Base-by-base conservation (phyloP, 2,113 vertebrate species). In the Scomber scombrus region DNA sequence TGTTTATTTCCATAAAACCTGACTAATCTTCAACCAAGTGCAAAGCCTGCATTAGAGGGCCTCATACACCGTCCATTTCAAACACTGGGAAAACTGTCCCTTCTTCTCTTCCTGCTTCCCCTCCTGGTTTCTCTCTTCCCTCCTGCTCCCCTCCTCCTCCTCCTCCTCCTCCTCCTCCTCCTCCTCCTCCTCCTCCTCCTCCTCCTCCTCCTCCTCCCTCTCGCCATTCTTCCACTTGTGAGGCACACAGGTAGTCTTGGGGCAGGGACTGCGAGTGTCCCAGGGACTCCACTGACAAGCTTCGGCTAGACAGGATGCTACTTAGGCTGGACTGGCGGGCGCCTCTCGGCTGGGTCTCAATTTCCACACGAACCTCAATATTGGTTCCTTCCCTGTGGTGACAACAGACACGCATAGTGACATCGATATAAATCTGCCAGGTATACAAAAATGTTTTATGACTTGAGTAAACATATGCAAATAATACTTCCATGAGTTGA, bases 321-420 rank as follows among this genome's bases (percentile, higher is more conserved):
- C 95, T 95, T 54, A 95, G 94, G 88, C 96, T 96, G 80, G 93
- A 93, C 83, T 95, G 94, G 29, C 87, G 90, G 29, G 76, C 92
- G 3, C 93, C 91, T 51, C 81, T 88, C 0, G 93, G 96, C 55
- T 95, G 94, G 0, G 88, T 93, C 85, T 97, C 96, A 0, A 97
- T 95, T 7, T 95, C 95, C 86, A 96, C 96, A 65, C 90, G 95
- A 63, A 97, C 96, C 81, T 97, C 95, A 19, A 96, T 94, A 73
- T 96, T 95, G 61, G 91, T 94, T 46, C 95, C 92, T 46, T 95
- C 95, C 86, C 95, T 96, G 91, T 7, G 55, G 78, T 26, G 64
- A 65, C 11, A 78, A 69, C 16, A 79, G 31, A 65, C 19, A 63
- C 16, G 82, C 29, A 66, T 1, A 63, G 21, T n/a, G 2, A 1